phyloP scores from a whole-genome alignment of 2,113 vertebrate genomes.

The Chaenocephalus aceratus region DNA sequence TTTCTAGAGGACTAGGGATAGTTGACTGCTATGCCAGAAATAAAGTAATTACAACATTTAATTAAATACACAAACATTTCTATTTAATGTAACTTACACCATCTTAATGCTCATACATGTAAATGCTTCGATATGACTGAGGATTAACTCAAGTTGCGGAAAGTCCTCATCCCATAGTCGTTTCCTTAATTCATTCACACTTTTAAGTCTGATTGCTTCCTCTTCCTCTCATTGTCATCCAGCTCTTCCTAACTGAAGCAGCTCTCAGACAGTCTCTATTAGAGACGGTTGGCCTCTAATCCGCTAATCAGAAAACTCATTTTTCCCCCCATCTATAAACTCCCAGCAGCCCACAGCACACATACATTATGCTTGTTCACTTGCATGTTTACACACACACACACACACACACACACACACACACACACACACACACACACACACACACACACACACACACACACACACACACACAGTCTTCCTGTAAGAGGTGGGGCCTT shows the following conservation, averaged over 20 bases:
- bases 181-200: not conserved
- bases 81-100: not conserved
- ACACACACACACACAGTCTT: conserved; percentile 55
- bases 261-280: conserved; percentile 65
- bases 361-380: conserved; percentile 30
- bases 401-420: conserved; percentile 22
- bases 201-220: conserved; percentile 21
- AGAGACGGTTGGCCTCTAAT: conserved; percentile 69
- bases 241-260: conserved; percentile 53
- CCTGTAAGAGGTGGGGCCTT: conserved; percentile 89
- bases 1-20: too few relatives aligned
- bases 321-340: conserved; percentile 39
- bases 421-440: conserved; percentile 23
- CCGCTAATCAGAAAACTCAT: conserved; percentile 78
- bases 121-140: not conserved
- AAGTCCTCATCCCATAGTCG: not conserved
- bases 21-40: not conserved
- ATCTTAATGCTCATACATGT: not conserved
- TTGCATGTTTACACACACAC: conserved; percentile 24
- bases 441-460: conserved; percentile 17
- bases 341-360: conserved; percentile 43
- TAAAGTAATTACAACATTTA: not conserved
- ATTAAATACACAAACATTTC: not conserved
- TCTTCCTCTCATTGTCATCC: conserved; percentile 1
- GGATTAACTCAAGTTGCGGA: not conserved